phyloP scores from a whole-genome alignment of 2,113 vertebrate species.

The Rhabdornis inornatus region DNA sequence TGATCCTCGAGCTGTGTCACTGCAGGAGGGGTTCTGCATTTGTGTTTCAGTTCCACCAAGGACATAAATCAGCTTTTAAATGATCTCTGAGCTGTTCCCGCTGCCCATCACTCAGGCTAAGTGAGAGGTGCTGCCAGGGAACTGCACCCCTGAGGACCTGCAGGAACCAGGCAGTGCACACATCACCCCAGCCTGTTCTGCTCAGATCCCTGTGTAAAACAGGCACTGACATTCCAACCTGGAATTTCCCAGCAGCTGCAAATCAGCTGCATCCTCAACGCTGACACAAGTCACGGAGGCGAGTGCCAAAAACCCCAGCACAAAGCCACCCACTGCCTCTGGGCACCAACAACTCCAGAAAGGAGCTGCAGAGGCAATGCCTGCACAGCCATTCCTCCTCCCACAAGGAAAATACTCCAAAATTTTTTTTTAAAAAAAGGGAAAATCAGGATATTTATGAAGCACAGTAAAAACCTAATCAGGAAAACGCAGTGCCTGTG shows the following conservation, averaged over 20 bases:
- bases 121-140: neutral
- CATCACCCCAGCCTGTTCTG: neutral
- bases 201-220: neutral
- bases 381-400: neutral
- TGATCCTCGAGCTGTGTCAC: neutral
- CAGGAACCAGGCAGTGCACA: neutral
- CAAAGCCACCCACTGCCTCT: neutral
- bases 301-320: neutral
- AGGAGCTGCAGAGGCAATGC: neutral
- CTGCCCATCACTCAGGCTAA: neutral
- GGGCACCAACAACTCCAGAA: neutral
- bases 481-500: accelerated
- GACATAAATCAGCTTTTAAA: neutral
- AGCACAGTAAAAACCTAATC: accelerated
- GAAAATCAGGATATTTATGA: neutral
- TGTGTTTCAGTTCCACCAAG: neutral
- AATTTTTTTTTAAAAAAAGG: no score
- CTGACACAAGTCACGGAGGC: neutral
- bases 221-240: neutral
- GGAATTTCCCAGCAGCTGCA: neutral
- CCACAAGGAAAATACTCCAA: neutral
- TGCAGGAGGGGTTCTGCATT: neutral
- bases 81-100: neutral
- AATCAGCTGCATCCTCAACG: neutral
- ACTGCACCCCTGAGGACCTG: neutral